Conservation (phyloP, 2,113 vertebrate species). For the Centrocercus urophasianus region DNA sequence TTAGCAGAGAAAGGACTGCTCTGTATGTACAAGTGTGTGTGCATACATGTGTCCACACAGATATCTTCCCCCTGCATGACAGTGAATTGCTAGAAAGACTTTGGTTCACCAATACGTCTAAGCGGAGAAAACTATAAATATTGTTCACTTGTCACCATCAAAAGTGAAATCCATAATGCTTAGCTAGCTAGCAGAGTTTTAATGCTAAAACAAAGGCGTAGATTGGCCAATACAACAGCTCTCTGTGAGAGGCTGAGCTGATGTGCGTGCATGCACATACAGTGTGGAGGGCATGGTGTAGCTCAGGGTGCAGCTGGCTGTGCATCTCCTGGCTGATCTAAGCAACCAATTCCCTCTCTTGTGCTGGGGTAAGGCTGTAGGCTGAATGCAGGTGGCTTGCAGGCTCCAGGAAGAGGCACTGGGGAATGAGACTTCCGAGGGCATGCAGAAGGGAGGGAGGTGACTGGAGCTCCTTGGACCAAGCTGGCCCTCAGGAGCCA, state of each 20-base stretch:
- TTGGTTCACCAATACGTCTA: not conserved
- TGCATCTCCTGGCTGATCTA: too few relatives aligned
- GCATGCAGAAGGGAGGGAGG: too few relatives aligned
- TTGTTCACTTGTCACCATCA: not conserved
- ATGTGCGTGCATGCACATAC: too few relatives aligned
- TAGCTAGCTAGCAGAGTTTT: not conserved
- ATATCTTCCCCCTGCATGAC: not conserved
- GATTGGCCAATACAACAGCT: not conserved
- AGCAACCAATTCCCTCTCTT: too few relatives aligned
- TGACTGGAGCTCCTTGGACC: too few relatives aligned
- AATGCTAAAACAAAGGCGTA: not conserved
- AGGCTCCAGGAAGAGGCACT: too few relatives aligned
- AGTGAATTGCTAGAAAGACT: not conserved
- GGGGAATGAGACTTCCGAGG: too few relatives aligned
- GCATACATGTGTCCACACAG: accelerated
- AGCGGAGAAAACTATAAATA: not conserved
- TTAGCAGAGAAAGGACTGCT: not conserved
- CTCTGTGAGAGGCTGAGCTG: not conserved
- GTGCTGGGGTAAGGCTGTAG: too few relatives aligned
- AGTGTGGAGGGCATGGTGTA: not conserved
- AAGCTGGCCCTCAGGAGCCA: too few relatives aligned
- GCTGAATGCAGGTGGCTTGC: too few relatives aligned
- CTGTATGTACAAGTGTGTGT: accelerated
- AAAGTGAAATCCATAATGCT: not conserved
- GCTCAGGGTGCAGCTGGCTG: not conserved